These are phyloP conservation scores for Baccha elongata DNA, from an alignment of 2,888 invertebrate species.

Conservation along the genomic window DNA sequence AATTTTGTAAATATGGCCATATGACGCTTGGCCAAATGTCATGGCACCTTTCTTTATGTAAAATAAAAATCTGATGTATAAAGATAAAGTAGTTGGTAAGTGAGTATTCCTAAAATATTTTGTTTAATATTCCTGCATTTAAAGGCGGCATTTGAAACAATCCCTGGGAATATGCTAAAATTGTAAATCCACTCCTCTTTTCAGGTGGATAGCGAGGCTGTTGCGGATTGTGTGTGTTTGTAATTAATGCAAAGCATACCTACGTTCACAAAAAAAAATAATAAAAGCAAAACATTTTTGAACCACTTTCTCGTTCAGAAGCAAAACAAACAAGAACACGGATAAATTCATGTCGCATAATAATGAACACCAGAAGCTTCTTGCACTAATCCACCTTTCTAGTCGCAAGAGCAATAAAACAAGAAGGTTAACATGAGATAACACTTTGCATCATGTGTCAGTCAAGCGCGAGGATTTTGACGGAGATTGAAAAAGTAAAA, in stretches of 20 bases:
- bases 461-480: slow-evolving; percentile 31
- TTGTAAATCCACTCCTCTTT: no score
- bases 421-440: slow-evolving; percentile 51
- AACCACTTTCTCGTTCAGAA: neutral
- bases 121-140: no score
- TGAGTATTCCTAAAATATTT: no score
- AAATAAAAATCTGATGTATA: no score
- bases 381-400: slow-evolving; percentile 7
- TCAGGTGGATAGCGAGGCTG: neutral
- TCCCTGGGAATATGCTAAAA: no score
- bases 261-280: neutral
- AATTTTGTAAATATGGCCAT: no score
- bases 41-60: no score
- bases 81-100: no score
- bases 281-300: neutral
- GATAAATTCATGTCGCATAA: slow-evolving; percentile 39
- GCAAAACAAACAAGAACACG: slow-evolving; percentile 29
- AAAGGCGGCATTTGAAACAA: no score
- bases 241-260: slow-evolving; percentile 53
- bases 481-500: neutral
- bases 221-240: slow-evolving; percentile 21
- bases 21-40: no score
- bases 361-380: slow-evolving; percentile 36
- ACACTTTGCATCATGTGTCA: slow-evolving; percentile 57
- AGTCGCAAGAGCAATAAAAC: slow-evolving; percentile 37